Base-by-base conservation (phyloP, 2,888 invertebrate species). In the Alentia gelatinosa region DNA sequence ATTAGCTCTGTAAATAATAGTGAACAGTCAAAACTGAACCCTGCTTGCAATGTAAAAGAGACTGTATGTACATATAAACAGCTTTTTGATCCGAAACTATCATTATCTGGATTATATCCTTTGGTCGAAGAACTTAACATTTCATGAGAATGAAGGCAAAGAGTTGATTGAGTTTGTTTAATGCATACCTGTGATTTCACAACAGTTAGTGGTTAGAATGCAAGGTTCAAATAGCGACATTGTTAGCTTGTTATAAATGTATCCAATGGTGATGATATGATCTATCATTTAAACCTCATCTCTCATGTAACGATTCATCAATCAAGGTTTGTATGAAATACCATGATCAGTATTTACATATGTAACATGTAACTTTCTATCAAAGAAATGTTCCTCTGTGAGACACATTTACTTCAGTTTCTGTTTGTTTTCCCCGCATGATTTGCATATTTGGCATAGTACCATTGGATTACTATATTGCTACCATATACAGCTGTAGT, bases 111-210 rank as follows among this genome's bases (percentile, higher is more conserved):
- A 39, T 79, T 19, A 15, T n/a, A 79, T 39, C 39, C 1, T 39
- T 79, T 79, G 79, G 79, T 79, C 79, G 79, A 79, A 79, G 37
- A 30, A 26, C 33, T 26, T n/a, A 30, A 35, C 79, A 79, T 79
- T 79, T 79, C 79, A 79, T 26, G 39, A 35, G 39, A 79, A 15
- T 23, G 79, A 26, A 74, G 74, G 12, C 68, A 68, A 37, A 15
- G n/a, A 7, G n/a, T 74, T n/a, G 12, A 19, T 79, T 79, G 35
- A 37, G 79, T 79, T 79, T 5, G 39, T 79, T 79, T 79, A 33
- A 37, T 39, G 79, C 79, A 79, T 79, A 79, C 79, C 79, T 79
- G 79, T 79, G 79, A 79, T 79, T 79, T 79, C 37, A 9, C 9
- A 63, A 26, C 5, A 35, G 9, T 15, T 79, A 39, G 79, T 39